phyloP scores from a whole-genome alignment of 1,140 invertebrate genomes.

The Lordiphosa stackelbergi region DNA sequence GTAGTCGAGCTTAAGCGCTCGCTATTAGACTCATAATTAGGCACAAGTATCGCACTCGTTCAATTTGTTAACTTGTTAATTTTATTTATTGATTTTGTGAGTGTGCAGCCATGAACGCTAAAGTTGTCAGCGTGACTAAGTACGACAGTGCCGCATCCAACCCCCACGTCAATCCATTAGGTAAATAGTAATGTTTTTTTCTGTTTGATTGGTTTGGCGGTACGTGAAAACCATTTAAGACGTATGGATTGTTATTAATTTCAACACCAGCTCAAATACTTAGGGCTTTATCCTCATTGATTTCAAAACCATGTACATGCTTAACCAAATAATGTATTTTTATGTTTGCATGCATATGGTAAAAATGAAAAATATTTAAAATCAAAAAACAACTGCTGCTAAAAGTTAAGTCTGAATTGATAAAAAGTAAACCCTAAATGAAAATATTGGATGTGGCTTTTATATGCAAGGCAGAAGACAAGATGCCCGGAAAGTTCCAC shows the following conservation, averaged over 20 bases:
- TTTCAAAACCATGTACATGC: no score
- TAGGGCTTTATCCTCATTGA: no score
- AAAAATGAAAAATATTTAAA: no score
- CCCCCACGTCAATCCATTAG: conserved; percentile 9
- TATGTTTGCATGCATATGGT: no score
- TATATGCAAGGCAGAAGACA: no score
- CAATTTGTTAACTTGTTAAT: conserved; percentile 26
- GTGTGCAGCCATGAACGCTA: conserved; percentile 47
- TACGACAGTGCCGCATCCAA: conserved; percentile 19
- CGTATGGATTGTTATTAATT: conserved; percentile 70
- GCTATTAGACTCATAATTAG: conserved; percentile 37
- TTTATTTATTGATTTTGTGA: conserved; percentile 45
- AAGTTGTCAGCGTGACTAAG: conserved; percentile 53
- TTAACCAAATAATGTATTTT: no score
- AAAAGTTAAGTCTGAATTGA: no score
- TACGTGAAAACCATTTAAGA: conserved; percentile 64
- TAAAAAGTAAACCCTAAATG: no score
- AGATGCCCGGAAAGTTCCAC: no score
- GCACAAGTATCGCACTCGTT: conserved; percentile 29
- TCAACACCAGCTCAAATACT: conserved; percentile 62
- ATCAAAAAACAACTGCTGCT: no score
- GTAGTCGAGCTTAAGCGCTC: conserved; percentile 38
- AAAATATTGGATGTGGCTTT: no score
- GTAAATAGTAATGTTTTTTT: conserved; percentile 33
- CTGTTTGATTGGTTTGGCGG: conserved; percentile 43